Conservation (phyloP, 92 coral and sea anemone species). For the Desmophyllum pertusum region DNA sequence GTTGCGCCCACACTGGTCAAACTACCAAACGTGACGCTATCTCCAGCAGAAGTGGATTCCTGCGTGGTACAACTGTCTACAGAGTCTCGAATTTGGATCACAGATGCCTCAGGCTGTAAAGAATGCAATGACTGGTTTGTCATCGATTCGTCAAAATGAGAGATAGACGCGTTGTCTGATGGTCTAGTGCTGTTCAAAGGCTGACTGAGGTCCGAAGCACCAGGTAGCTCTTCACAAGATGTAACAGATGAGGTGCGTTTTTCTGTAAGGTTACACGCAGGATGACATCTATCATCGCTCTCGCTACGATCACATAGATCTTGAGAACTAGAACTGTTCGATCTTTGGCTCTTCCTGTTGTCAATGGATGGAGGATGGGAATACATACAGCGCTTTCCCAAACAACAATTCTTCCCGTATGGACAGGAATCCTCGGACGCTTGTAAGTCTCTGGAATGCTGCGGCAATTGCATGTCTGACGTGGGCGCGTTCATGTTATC, state of each 20-base stretch:
- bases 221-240: conserved; percentile 3
- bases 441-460: background rate
- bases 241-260: background rate
- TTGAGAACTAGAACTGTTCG: background rate
- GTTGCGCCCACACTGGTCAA: background rate
- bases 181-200: background rate
- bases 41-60: background rate
- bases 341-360: background rate
- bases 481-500: background rate
- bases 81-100: background rate
- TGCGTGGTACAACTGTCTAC: background rate
- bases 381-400: conserved; percentile 75
- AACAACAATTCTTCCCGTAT: conserved; percentile 79
- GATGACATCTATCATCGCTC: background rate
- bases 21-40: background rate
- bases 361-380: conserved; percentile 45
- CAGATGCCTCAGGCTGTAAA: background rate
- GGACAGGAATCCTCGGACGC: conserved; percentile 46
- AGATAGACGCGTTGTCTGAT: background rate
- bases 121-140: background rate
- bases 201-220: background rate
- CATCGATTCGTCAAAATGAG: conserved; percentile 1
- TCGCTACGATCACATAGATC: background rate
- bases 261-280: background rate
- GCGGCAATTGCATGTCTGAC: conserved; percentile 8